phyloP scores from a whole-genome alignment of 2,113 vertebrate species.

The Anarhynchus alexandrinus region DNA sequence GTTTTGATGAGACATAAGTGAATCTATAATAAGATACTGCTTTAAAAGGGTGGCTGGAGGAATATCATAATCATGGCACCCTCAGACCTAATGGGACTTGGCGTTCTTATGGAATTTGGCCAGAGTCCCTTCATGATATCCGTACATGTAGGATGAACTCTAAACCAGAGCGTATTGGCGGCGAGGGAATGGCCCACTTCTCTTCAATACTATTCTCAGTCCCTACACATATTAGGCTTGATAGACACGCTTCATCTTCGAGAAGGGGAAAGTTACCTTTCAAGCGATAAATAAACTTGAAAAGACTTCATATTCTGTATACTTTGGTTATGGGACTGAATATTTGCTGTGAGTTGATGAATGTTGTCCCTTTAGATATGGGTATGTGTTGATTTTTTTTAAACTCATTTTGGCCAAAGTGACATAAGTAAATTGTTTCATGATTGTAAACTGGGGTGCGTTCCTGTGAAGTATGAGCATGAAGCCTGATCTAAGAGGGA shows the following conservation, averaged over 20 bases:
- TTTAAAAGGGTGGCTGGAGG: not conserved
- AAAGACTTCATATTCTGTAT: not conserved
- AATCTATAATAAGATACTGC: not conserved
- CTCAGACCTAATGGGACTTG: not conserved
- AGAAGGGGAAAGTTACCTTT: not conserved
- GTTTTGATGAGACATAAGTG: not conserved
- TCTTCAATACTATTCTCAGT: not conserved
- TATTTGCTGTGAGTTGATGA: not conserved
- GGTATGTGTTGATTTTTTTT: not conserved
- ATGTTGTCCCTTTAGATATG: not conserved
- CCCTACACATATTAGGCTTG: not conserved
- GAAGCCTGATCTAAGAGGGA: not conserved
- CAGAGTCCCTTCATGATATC: not conserved
- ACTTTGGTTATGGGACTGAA: not conserved
- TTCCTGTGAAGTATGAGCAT: not conserved
- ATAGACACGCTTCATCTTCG: not conserved
- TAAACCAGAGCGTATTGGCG: not conserved
- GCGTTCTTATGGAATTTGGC: not conserved
- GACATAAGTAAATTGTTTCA: not conserved
- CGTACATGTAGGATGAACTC: not conserved
- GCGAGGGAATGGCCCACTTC: not conserved
- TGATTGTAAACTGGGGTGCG: not conserved
- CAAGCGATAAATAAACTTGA: not conserved
- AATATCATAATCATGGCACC: too few species aligned
- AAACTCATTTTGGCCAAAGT: not conserved